A percentile compares a stretch with the other conserved stretches of the same genome.
Evolutionary conservation across 2,888 invertebrate genomes (phyloP).

Genomic region (Morpho achilles): DNA sequence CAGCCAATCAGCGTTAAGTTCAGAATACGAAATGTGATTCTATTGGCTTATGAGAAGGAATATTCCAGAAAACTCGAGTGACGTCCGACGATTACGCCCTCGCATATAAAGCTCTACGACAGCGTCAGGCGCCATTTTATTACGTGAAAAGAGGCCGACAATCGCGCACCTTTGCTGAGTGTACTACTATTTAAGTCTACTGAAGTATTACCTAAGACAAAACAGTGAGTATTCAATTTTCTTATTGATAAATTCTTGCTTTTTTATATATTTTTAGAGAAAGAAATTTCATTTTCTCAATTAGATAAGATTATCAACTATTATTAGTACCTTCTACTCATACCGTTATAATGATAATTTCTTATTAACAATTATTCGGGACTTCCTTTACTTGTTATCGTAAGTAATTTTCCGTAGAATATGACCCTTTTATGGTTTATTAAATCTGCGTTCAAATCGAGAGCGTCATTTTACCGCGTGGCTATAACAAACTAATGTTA

Average conservation of each 20-base stretch:
- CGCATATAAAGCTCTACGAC: constrained; percentile 45
- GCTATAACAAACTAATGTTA: too few species aligned
- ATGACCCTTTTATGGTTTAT: too few species aligned
- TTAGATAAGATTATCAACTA: not conserved
- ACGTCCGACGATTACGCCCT: constrained; percentile 52
- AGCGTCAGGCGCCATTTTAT: constrained; percentile 54
- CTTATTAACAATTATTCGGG: too few species aligned
- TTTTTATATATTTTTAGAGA: constrained; percentile 4
- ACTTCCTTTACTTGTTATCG: too few species aligned
- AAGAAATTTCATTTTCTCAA: not conserved
- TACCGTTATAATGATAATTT: too few species aligned
- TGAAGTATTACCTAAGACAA: constrained; percentile 40
- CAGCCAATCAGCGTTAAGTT: constrained; percentile 48
- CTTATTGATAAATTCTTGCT: constrained; percentile 6
- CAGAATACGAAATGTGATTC: constrained; percentile 31
- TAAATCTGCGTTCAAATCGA: too few species aligned
- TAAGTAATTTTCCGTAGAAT: too few species aligned
- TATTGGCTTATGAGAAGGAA: constrained; percentile 57
- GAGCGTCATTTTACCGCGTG: too few species aligned
- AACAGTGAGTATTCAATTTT: constrained; percentile 51
- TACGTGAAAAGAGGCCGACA: constrained; percentile 68
- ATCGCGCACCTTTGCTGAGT: constrained; percentile 74
- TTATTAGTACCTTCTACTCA: too few species aligned
- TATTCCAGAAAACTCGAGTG: constrained; percentile 69
- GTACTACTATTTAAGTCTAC: constrained; percentile 55